phyloP scores from a whole-genome alignment of 2,888 invertebrate genomes.

The Elmis aenea region DNA sequence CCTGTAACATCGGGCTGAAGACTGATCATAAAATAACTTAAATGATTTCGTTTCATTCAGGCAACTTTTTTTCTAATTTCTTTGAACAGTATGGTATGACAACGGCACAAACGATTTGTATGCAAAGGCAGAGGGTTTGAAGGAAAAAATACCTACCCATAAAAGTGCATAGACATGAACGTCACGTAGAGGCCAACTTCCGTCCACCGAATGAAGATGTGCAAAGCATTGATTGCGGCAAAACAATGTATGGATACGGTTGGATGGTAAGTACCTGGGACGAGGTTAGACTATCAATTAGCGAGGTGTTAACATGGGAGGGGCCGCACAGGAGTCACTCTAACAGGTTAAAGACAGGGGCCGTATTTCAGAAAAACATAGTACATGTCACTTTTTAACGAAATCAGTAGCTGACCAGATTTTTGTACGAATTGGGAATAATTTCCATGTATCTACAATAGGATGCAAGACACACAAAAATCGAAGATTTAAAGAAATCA shows the following conservation, averaged over 20 bases:
- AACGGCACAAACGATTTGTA: constrained; percentile 33
- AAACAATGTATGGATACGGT: constrained; percentile 32
- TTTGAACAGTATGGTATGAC: neutral
- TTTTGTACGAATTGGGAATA: no score
- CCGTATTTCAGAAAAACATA: constrained; percentile 4
- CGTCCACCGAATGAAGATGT: constrained; percentile 43
- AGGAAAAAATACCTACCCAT: constrained; percentile 38
- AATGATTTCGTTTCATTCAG: no score
- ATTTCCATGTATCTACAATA: no score
- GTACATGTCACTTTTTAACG: no score
- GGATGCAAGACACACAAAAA: no score
- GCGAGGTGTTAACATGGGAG: constrained; percentile 17
- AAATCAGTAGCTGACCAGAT: no score
- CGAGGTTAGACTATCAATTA: constrained; percentile 24
- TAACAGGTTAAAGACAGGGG: constrained; percentile 4
- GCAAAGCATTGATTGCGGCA: constrained; percentile 42
- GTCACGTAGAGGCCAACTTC: constrained; percentile 43
- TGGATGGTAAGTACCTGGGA: constrained; percentile 14
- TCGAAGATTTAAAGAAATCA: no score
- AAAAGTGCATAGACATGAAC: constrained; percentile 36
- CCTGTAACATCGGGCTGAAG: no score
- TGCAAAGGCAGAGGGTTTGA: constrained; percentile 34
- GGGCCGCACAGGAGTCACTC: constrained; percentile 12
- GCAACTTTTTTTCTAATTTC: neutral
- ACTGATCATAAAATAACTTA: no score